Conservation (phyloP, 2,888 invertebrate species). For the Agrilus mali region DNA sequence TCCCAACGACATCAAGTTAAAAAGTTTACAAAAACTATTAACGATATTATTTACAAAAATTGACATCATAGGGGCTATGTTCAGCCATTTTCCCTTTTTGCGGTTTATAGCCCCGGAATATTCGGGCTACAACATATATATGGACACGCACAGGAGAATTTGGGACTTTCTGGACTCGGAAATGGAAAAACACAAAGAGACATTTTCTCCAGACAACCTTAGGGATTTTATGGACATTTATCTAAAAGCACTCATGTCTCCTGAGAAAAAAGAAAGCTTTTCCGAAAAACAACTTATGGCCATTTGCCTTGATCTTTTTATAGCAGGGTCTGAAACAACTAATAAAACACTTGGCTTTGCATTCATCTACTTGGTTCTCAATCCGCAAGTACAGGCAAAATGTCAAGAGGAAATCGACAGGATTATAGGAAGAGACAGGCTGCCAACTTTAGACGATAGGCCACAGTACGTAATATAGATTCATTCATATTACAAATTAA, state of each 20-base stretch:
- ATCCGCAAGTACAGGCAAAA: constrained; percentile 59
- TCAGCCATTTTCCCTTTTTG: constrained; percentile 68
- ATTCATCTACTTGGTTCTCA: constrained; percentile 58
- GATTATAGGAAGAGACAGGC: constrained; percentile 54
- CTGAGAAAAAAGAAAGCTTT: constrained; percentile 44
- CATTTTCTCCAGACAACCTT: constrained; percentile 47
- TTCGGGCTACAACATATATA: constrained; percentile 65
- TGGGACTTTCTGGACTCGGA: constrained; percentile 64
- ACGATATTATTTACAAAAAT: constrained; percentile 59
- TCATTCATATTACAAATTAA: neutral
- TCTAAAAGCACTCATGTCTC: constrained; percentile 50
- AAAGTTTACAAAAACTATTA: constrained; percentile 52
- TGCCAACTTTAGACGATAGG: constrained; percentile 58
- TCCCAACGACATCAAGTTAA: constrained; percentile 55
- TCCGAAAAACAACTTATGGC: constrained; percentile 65
- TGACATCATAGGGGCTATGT: constrained; percentile 70
- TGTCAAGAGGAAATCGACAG: constrained; percentile 68
- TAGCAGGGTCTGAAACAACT: constrained; percentile 80
- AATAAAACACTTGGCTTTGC: constrained; percentile 66
- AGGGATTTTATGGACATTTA: constrained; percentile 77
- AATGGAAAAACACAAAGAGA: constrained; percentile 55
- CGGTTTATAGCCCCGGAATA: constrained; percentile 54
- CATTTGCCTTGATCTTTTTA: constrained; percentile 73
- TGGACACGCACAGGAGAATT: constrained; percentile 55
- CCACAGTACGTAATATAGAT: constrained; percentile 40